Evolutionary conservation across 2,888 invertebrate species (phyloP), one percentile per base, ranked within the genome.

Genomic region (Eupithecia subfuscata): DNA sequence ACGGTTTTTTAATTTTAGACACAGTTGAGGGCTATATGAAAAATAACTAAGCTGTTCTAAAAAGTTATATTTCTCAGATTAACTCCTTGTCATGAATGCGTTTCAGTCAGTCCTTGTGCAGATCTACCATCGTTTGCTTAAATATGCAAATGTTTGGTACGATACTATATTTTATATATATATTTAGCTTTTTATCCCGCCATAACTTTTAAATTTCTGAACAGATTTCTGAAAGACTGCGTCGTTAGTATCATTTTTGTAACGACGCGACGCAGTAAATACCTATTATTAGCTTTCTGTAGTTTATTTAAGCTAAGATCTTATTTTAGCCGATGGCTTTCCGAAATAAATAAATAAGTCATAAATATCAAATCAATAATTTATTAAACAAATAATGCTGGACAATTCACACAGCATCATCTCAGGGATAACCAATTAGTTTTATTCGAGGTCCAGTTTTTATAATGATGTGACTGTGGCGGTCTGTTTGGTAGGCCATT

Each of bases 1-100:
- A 12, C 7, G 40, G 65, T 37, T 40, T 37, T n/a, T 40, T 65
- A 37, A 67, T 67, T 67, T 40, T 18, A 37, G 34, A 67, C 11
- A 40, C 22, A 67, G 12, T n/a, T n/a, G n/a, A 67, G 65, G 65
- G 22, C 65, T n/a, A 22, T 67, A 67, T 65, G 9, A 40, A 40
- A 67, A 22, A 65, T 37, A 37, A 4, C 37, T 65, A 3, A 30
- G 37, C 16, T 63, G 9, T 34, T 18, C 43, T 65, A 11, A 7
- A 37, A 37, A 65, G n/a, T 64, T 64, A 8, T 52, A 9, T n/a
- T 52, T n/a, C 64, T 9, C 18, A 5, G 25, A 34, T 64, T 6
- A 34, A 34, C n/a, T 18, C 30, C 18, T 30, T 18, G 16, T 4
- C 64, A 64, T 34, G 34, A 34, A 34, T 64, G 64, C 34, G 18